A percentile compares a stretch with the other conserved stretches of the same genome.
Evolutionary conservation across 2,888 invertebrate genomes (phyloP).

Genomic region (Nephrotoma appendiculata): DNA sequence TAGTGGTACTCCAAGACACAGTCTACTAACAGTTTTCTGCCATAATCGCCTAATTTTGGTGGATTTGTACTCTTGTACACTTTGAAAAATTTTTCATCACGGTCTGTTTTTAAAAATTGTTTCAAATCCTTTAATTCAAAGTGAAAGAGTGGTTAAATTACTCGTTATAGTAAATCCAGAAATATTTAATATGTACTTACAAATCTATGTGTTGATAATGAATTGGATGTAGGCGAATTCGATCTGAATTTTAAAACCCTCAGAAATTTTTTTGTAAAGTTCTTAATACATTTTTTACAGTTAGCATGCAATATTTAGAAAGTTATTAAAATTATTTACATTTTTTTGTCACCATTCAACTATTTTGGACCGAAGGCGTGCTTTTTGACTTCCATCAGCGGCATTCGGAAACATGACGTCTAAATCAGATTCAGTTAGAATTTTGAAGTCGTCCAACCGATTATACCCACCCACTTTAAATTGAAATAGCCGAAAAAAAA

Average conservation of each 20-base stretch:
- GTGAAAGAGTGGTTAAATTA: background rate
- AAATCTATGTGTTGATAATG: background rate
- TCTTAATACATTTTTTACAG: no score
- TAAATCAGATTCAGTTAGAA: no score
- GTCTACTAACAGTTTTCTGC: background rate
- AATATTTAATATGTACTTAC: background rate
- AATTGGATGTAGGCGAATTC: background rate
- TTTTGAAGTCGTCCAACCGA: no score
- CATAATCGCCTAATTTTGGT: background rate
- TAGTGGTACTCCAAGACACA: background rate
- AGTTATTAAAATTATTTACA: background rate
- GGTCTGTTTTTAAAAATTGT: background rate
- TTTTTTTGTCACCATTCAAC: background rate
- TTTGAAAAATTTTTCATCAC: background rate
- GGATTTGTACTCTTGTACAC: background rate
- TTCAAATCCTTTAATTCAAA: background rate
- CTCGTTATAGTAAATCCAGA: background rate
- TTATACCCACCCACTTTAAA: no score
- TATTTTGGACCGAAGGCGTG: no score
- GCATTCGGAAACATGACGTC: no score
- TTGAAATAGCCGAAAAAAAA: no score
- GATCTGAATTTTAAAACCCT: background rate
- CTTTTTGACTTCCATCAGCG: no score
- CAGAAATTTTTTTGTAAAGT: no score
- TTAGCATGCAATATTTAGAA: background rate